A percentile compares a stretch with the other conserved stretches of the same genome.
Conservation (phyloP, 1,140 invertebrate genomes). For the Tetragnatha versicolor region DNA sequence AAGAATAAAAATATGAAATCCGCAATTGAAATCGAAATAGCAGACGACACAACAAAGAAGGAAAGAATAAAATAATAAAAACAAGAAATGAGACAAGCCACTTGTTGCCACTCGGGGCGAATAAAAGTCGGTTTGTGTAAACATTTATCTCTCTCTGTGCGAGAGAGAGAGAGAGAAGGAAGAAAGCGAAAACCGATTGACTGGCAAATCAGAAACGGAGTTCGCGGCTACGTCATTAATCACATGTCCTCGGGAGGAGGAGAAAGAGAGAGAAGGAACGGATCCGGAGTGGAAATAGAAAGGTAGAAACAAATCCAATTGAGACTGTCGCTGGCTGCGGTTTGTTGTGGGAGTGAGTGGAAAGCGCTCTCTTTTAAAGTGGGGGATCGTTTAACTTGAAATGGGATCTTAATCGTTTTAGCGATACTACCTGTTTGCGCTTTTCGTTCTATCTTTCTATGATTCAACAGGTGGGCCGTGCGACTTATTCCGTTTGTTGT, state of each 20-base stretch:
- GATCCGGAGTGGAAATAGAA: constrained; percentile 50
- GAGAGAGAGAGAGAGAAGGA: constrained; percentile 6
- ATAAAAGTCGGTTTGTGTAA: constrained; percentile 49
- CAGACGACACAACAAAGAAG: constrained; percentile 26
- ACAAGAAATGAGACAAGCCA: constrained; percentile 51
- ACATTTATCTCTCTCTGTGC: constrained; percentile 46
- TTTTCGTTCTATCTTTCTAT: not conserved
- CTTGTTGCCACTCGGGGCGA: constrained; percentile 50
- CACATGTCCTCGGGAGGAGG: constrained; percentile 28
- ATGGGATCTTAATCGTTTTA: constrained; percentile 46
- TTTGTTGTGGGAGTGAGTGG: constrained; percentile 33
- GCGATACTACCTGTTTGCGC: constrained; percentile 11
- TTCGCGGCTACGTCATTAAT: constrained; percentile 49
- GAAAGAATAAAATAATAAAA: constrained; percentile 1
- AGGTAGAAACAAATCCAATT: constrained; percentile 54
- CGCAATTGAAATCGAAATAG: constrained; percentile 43
- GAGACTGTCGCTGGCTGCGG: constrained; percentile 49
- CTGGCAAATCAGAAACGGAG: constrained; percentile 52
- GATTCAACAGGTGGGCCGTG: constrained; percentile 28
- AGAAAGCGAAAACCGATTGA: constrained; percentile 50
- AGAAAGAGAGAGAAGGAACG: not conserved
- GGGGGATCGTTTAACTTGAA: constrained; percentile 12
- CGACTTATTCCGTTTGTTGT: not conserved
- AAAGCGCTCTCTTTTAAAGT: constrained; percentile 28
- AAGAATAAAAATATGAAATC: constrained; percentile 14